Conservation (phyloP, 2,888 invertebrate genomes). For the Allophyes oxyacanthae region DNA sequence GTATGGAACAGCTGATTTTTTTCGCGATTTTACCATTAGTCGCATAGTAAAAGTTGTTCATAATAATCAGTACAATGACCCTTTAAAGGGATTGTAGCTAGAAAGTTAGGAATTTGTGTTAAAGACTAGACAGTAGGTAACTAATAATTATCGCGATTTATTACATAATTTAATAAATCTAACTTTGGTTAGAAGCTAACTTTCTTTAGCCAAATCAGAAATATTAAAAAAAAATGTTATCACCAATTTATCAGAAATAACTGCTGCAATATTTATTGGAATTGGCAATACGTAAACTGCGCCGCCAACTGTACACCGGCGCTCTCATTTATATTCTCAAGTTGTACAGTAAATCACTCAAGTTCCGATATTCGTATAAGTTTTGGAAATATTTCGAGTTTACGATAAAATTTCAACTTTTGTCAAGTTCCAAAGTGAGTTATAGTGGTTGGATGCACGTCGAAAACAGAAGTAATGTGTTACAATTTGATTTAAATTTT, state of each 20-base stretch:
- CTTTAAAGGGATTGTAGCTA: no score
- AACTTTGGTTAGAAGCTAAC: no score
- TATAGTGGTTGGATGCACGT: constrained; percentile 65
- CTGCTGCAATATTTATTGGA: constrained; percentile 45
- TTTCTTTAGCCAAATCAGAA: no score
- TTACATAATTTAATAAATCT: no score
- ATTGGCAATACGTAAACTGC: constrained; percentile 51
- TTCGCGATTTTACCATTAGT: no score
- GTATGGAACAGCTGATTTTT: no score
- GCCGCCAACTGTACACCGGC: constrained; percentile 45
- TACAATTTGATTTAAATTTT: constrained; percentile 34
- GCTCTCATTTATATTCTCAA: constrained; percentile 65
- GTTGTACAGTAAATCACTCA: constrained; percentile 74
- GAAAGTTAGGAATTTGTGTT: no score
- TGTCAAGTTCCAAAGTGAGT: constrained; percentile 73
- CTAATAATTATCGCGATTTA: no score
- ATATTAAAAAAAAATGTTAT: constrained; percentile 28
- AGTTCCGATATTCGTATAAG: constrained; percentile 66
- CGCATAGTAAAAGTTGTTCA: no score
- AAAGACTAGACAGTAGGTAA: no score
- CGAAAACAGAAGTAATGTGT: constrained; percentile 47
- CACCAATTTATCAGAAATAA: constrained; percentile 40
- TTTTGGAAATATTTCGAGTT: constrained; percentile 73
- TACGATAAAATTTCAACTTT: constrained; percentile 79
- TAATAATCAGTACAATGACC: no score